phyloP scores from a whole-genome alignment of 2,888 invertebrate genomes.

The Strigamia maritima region DNA sequence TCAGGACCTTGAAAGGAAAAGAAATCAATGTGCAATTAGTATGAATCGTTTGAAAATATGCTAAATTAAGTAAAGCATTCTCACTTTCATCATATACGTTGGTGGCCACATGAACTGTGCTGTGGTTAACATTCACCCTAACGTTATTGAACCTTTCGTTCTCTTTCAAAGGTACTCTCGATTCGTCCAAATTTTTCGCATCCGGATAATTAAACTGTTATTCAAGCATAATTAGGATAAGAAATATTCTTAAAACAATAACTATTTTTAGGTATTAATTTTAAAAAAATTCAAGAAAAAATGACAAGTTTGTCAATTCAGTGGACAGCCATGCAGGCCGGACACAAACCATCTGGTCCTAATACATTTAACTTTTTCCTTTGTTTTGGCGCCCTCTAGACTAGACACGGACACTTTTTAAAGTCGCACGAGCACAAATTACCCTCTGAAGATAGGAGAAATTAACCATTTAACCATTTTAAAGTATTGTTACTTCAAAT shows the following conservation, averaged over 20 bases:
- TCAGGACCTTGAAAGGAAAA: slow-evolving; percentile 60
- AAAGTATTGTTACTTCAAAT: too few species aligned
- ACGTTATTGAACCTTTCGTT: slow-evolving; percentile 73
- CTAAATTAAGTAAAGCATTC: slow-evolving; percentile 42
- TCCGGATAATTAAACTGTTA: not conserved
- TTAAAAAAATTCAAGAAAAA: not conserved
- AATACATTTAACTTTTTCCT: too few species aligned
- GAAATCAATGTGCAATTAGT: not conserved
- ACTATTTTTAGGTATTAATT: not conserved
- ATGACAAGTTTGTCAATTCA: not conserved
- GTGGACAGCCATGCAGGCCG: too few species aligned
- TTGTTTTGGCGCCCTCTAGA: too few species aligned
- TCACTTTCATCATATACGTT: slow-evolving; percentile 83
- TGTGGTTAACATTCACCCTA: slow-evolving; percentile 71
- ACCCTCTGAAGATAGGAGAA: too few species aligned
- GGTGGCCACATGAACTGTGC: slow-evolving; percentile 90
- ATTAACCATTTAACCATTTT: too few species aligned
- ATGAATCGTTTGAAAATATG: not conserved
- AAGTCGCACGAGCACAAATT: too few species aligned
- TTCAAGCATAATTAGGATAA: not conserved
- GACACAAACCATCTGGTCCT: too few species aligned
- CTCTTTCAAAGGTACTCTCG: slow-evolving; percentile 15
- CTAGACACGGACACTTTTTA: too few species aligned
- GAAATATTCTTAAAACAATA: not conserved
- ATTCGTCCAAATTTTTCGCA: slow-evolving; percentile 21